Percentiles rank a stretch among this genome's conserved stretches.
phyloP scores from a whole-genome alignment of 2,888 invertebrate species.

The Lithophane ornitopus region DNA sequence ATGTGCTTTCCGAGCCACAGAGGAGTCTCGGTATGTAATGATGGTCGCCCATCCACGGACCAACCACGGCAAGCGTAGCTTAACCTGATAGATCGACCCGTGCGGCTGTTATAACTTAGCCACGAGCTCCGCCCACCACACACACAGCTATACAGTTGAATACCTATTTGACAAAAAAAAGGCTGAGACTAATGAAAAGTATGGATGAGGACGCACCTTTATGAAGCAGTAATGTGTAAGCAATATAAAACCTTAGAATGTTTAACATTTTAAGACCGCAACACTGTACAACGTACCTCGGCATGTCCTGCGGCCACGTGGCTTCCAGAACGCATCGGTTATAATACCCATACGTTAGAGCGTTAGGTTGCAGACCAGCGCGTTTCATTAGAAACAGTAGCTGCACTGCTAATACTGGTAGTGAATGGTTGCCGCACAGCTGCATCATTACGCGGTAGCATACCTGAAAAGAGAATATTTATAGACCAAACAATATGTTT shows the following conservation, averaged over 20 bases:
- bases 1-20: no score
- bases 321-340: conserved; percentile 97
- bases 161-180: background rate
- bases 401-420: conserved; percentile 98
- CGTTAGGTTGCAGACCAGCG: conserved; percentile 98
- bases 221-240: background rate
- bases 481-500: background rate
- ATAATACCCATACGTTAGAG: conserved; percentile 98
- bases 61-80: no score
- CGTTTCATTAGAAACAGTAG: conserved; percentile 97
- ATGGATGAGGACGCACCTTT: background rate
- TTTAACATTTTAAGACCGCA: background rate
- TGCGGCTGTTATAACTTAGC: no score
- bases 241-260: no score
- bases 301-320: conserved; percentile 97
- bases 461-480: conserved; percentile 89
- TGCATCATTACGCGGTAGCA: conserved; percentile 99
- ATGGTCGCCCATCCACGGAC: no score
- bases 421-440: conserved; percentile 97
- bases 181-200: no score
- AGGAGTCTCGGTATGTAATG: no score
- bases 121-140: no score
- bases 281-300: conserved; percentile 83
- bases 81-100: no score
- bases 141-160: background rate